Base-by-base conservation (phyloP, 2,888 invertebrate species). In the Phlogophora meticulosa region DNA sequence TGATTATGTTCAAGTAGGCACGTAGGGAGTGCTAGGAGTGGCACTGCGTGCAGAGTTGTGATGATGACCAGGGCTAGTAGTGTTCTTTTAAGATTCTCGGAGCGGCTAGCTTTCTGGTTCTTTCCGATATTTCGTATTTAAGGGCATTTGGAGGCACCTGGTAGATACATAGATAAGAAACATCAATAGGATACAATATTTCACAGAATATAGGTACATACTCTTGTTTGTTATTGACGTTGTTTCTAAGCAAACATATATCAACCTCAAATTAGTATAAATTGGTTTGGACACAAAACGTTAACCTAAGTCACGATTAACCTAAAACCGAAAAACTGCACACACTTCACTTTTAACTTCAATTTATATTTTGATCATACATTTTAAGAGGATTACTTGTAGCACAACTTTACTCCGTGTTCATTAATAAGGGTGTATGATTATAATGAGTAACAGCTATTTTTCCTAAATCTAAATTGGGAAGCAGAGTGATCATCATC, bases 61-160 rank as follows among this genome's bases (percentile, higher is more conserved):
- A 11, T 36, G 15, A 11, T 40, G 32, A 5, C 0, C 13, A 1
- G 43, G 43, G 11, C 11, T 75, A 76, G 10, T n/a, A 2, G 4
- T 36, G 2, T 11, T 58, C 73, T 13, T 83, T 90, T 80, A 91
- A 78, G 81, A 79, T 86, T 88, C 91, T 93, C 69, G 90, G 90
- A 83, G 81, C 82, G 68, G 95, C 91, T 86, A 96, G 88, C 86
- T 91, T 91, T 81, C 90, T 90, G 1, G 90, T 79, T 81, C 95
- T 77, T 10, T 94, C 95, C 3, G 94, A 78, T 85, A 93, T 88
- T 0, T 86, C 82, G 81, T 96, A 96, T 60, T 90, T 92, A 9
- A 95, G 83, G 7, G 96, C 96, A 1, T 72, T 82, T 3, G 87
- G 90, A 1, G 91, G 74, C 0, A 96, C 95, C 96, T 96, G 84